These are phyloP conservation scores for Sturmia bella DNA, from an alignment of 2,888 invertebrate genomes.

Conservation along the genomic window DNA sequence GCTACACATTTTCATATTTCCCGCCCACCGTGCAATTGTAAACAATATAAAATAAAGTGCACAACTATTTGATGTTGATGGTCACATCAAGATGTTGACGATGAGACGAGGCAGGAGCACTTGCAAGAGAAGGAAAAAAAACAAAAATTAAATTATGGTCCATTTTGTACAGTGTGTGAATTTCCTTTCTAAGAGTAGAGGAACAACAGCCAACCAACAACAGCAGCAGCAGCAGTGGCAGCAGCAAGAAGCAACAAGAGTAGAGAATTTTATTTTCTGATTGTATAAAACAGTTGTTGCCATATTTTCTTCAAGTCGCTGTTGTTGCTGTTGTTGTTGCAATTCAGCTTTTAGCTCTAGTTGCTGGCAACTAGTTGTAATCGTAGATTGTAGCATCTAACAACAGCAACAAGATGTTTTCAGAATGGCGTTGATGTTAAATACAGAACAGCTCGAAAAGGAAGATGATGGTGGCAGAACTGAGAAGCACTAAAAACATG, in stretches of 20 bases:
- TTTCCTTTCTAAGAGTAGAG: constrained; percentile 62
- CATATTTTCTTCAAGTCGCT: constrained; percentile 42
- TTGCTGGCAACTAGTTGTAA: constrained; percentile 61
- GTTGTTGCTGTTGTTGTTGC: constrained; percentile 14
- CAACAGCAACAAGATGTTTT: constrained; percentile 45
- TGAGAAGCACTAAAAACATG: constrained; percentile 4
- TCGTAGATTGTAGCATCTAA: constrained; percentile 44
- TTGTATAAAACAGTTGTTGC: constrained; percentile 47
- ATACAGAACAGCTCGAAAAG: not conserved
- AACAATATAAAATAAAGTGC: constrained; percentile 15
- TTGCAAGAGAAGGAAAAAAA: constrained; percentile 29
- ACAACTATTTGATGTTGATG: constrained; percentile 52
- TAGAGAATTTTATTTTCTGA: constrained; percentile 39
- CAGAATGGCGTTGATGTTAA: constrained; percentile 36
- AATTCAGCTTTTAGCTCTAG: constrained; percentile 31
- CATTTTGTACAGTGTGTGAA: constrained; percentile 67
- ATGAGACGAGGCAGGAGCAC: constrained; percentile 15
- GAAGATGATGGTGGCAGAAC: constrained; percentile 7
- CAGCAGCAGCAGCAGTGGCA: not conserved
- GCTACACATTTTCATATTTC: no score
- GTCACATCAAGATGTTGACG: constrained; percentile 43
- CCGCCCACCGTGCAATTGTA: constrained; percentile 38
- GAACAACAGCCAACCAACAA: constrained; percentile 11
- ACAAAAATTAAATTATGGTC: constrained; percentile 66
- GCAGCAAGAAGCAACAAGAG: not conserved